Evolutionary conservation across 2,113 vertebrate species (phyloP), one percentile per base, ranked within the genome.

Genomic region (Tragelaphus buxtoni): DNA sequence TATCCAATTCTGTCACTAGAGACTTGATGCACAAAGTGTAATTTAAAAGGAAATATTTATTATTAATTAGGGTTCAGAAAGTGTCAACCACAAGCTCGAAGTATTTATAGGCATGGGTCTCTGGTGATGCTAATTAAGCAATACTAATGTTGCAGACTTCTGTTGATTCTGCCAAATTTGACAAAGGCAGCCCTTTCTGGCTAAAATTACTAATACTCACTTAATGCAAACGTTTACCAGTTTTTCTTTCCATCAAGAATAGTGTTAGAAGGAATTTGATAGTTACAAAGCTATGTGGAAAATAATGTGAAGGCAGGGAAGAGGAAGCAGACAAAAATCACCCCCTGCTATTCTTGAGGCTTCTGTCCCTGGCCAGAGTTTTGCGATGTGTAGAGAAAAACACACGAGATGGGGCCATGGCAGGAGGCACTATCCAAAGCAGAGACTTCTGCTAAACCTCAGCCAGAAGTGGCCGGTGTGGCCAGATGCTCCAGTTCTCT

Each of bases 41-140:
- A 83, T 87, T 94, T 96, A 16, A 90, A 92, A 90, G 26, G 39
- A 95, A 96, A 85, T 94, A 92, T 94, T 92, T 89, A 92, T 96
- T 93, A 96, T 90, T 83, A 91, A 94, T 93, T 91, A 84, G 35
- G 69, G 39, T 87, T 90, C 95, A 49, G 35, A 91, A 94, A 86
- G 39, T 35, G 39, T 90, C 84, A 63, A 35, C 45, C n/a, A 45
- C 47, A 83, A 83, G 49, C 80, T 96, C 30, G 63, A 82, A 80
- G 72, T 79, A 79, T 90, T 95, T 85, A 63, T 88, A 97, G 77
- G 92, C 80, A 11, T 30, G 47, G 35, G 45, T 90, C 84, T 96
- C 85, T 9, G 61, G 45, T 0, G 1, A 74, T 82, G 74, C 84
- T 90, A 94, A 92, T 96, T 65, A 96, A 95, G 74, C 63, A 92